Percentiles rank a stretch among this genome's conserved stretches.
phyloP scores from a whole-genome alignment of 2,888 invertebrate species.

The Sarcophaga carnaria region DNA sequence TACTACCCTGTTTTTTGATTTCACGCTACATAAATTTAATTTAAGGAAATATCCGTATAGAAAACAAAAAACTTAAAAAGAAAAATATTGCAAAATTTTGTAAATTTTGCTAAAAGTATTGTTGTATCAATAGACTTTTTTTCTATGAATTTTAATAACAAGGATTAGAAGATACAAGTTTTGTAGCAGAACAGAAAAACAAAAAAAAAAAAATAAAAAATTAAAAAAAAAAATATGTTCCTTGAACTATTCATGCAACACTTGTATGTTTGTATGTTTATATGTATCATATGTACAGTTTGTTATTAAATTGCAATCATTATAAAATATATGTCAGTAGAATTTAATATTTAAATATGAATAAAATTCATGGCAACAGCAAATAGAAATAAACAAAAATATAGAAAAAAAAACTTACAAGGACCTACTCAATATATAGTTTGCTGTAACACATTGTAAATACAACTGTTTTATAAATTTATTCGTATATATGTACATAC shows the following conservation, averaged over 20 bases:
- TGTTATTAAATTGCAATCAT: constrained; percentile 40
- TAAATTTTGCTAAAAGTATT: constrained; percentile 41
- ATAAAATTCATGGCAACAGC: constrained; percentile 19
- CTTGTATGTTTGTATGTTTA: too few relatives aligned
- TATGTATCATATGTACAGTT: neutral
- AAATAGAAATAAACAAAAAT: neutral
- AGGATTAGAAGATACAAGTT: constrained; percentile 25
- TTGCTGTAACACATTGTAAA: constrained; percentile 3
- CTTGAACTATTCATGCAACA: neutral
- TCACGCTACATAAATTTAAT: constrained; percentile 42
- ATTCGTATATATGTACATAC: too few relatives aligned
- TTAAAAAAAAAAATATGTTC: neutral
- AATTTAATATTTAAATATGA: constrained; percentile 29
- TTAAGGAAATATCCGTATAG: constrained; percentile 8
- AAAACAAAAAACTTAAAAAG: neutral
- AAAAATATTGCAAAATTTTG: constrained; percentile 1
- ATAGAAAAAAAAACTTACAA: neutral
- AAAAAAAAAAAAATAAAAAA: neutral
- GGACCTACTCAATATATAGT: constrained; percentile 4
- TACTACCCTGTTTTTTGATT: neutral
- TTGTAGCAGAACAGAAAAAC: neutral
- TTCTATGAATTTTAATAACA: constrained; percentile 18
- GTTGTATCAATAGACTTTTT: neutral
- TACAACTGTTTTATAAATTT: constrained; percentile 5
- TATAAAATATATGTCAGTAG: constrained; percentile 16